Base-by-base conservation (phyloP, 92 coral and sea anemone genomes). In the Heteractis magnifica region DNA sequence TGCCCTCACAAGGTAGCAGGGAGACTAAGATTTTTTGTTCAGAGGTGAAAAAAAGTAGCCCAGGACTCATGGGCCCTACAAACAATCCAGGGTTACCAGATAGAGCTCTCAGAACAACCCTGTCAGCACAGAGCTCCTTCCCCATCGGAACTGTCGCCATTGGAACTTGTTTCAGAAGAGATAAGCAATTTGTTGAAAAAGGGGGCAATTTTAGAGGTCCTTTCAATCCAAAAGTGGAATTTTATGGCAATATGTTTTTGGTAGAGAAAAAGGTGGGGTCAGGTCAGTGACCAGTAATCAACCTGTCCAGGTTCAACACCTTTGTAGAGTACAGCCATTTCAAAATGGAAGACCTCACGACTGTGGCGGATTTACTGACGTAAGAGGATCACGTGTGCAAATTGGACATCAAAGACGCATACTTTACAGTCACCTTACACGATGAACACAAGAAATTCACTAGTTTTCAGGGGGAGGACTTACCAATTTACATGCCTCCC, bases 271-370 rank as follows among this genome's bases (percentile, higher is more conserved):
- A 81, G 41, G 86, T 85, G 4, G 74, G 88, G 10, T 76, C 83
- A n/a, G 85, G 88, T n/a, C 86, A 80, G 34, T 52, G 86, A 4
- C 89, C 86, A 20, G 81, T 81, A 14, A 59, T 86, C 34, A 77
- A 73, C 49, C 81, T 86, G 5, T 55, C 81, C 41, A 16, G 62
- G 18, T 48, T 81, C 48, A 87, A 87, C 65, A 23, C 41, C 49
- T 86, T 59, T 75, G 84, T 86, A 56, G 73, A 82, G 5, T 53
- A 53, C 48, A 51, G 18, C 26, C 86, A 87, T 75, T 87, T 87
- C 90, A 87, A 87, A 70, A 87, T 87, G 90, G 90, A 87, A 62
- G 85, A 82, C 65, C 60, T 87, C 12, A 73, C 56, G 51, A 52
- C 82, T 14, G 74, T 87, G 44, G 62, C 80, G 10, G 79, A 83